phyloP scores from a whole-genome alignment of 64 coral and sea anemone species.

The Montipora efflorescens region DNA sequence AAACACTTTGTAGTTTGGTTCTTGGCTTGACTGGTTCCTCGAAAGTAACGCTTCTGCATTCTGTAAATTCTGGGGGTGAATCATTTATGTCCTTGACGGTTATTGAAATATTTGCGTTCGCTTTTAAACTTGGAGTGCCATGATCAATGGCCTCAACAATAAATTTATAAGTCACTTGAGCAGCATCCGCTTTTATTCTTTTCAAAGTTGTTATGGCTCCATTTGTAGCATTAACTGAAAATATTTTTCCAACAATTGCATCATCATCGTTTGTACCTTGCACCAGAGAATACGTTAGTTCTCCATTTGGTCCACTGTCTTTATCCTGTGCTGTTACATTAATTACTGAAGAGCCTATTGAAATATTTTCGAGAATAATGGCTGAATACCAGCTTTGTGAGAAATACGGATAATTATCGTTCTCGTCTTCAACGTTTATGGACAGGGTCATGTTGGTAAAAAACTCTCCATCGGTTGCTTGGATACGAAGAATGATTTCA shows the following conservation, averaged over 20 bases:
- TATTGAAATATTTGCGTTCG: neutral
- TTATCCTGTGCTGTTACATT: conserved; percentile 17
- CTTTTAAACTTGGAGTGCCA: neutral
- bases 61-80: conserved; percentile 1
- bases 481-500: neutral
- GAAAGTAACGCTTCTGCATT: neutral
- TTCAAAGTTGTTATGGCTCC: neutral
- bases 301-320: neutral
- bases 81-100: conserved; percentile 15
- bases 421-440: neutral
- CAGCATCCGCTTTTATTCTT: neutral
- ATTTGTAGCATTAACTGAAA: neutral
- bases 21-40: neutral
- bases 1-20: neutral
- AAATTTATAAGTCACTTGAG: neutral
- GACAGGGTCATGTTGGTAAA: neutral
- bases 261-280: neutral
- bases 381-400: neutral
- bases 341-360: neutral
- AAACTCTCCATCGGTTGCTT: conserved; percentile 43
- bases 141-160: neutral
- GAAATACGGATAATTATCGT: neutral
- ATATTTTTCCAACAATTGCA: neutral
- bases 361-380: neutral
- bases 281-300: neutral